phyloP scores from a whole-genome alignment of 2,113 vertebrate genomes.

The Nibea coibor region DNA sequence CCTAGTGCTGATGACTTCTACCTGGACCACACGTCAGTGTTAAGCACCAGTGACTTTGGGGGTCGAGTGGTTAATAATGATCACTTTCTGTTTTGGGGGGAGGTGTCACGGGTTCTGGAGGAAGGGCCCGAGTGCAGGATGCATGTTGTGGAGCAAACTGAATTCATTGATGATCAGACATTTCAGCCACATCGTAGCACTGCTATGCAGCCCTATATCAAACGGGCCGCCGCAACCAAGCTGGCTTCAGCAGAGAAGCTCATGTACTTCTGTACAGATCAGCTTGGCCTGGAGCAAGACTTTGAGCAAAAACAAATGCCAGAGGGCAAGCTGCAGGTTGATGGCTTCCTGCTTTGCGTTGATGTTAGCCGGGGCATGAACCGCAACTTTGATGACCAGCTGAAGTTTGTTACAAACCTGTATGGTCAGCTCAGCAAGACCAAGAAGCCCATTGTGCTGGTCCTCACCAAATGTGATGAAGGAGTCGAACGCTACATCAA shows the following conservation, averaged over 20 bases:
- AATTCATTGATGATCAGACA: slow-evolving; percentile 98
- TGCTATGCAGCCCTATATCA: slow-evolving; percentile 97
- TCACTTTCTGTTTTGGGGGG: slow-evolving; percentile 98
- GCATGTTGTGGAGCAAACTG: slow-evolving; percentile 97
- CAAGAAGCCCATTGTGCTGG: slow-evolving; percentile 94
- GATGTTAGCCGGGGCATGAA: slow-evolving; percentile 99
- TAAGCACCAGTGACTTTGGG: slow-evolving; percentile 99
- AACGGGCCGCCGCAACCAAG: slow-evolving; percentile 94
- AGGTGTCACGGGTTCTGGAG: slow-evolving; percentile 90
- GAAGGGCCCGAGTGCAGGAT: slow-evolving; percentile 92
- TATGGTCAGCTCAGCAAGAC: slow-evolving; percentile 95
- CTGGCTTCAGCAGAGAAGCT: slow-evolving; percentile 97
- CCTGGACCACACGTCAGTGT: slow-evolving; percentile 96
- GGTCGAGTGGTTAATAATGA: slow-evolving; percentile 98
- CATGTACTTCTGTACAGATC: slow-evolving; percentile 99
- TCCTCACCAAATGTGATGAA: slow-evolving; percentile 97
- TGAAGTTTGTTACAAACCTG: slow-evolving; percentile 95
- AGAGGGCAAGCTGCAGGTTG: slow-evolving; percentile 94
- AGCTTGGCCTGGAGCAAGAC: slow-evolving; percentile 97
- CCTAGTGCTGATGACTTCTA: slow-evolving; percentile 96
- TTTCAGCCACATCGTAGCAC: slow-evolving; percentile 99
- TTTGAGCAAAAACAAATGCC: slow-evolving; percentile 99
- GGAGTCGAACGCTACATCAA: slow-evolving; percentile 98
- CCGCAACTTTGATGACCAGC: slow-evolving; percentile 96
- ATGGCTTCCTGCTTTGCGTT: slow-evolving; percentile 94